phyloP scores from a whole-genome alignment of 2,797 vertebrate genomes.

The Pipistrellus nathusii region DNA sequence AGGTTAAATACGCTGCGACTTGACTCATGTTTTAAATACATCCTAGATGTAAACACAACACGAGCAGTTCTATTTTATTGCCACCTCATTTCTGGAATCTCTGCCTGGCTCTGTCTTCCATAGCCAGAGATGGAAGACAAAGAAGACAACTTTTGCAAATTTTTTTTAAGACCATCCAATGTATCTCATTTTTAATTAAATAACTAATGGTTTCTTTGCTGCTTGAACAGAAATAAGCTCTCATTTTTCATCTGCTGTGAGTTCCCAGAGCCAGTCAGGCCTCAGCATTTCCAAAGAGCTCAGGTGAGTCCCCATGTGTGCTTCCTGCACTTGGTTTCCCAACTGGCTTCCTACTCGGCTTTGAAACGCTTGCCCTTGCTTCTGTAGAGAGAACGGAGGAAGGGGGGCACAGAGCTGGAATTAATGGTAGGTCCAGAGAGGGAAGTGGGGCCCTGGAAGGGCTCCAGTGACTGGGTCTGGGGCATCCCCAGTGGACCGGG shows the following conservation, averaged over 20 bases:
- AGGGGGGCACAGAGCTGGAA: neutral
- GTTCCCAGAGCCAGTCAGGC: neutral
- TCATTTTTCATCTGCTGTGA: neutral
- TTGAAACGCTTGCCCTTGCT: accelerated
- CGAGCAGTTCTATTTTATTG: neutral
- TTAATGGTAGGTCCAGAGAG: neutral
- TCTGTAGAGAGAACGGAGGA: neutral
- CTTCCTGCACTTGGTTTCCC: neutral
- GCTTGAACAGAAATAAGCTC: neutral
- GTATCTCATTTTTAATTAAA: neutral
- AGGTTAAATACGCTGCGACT: neutral
- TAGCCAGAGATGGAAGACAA: neutral
- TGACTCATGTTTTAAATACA: constrained; percentile 26
- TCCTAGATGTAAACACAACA: neutral
- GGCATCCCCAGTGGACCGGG: neutral
- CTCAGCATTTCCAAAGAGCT: neutral
- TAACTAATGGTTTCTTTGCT: neutral
- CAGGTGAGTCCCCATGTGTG: neutral
- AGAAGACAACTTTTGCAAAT: neutral
- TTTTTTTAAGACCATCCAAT: neutral
- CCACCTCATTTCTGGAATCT: neutral
- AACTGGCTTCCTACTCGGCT: neutral
- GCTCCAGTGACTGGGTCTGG: neutral
- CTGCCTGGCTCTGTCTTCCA: neutral
- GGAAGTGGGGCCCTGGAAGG: neutral